Evolutionary conservation across 2,113 vertebrate genomes (phyloP), one percentile per base, ranked within the genome.

Genomic region (Motacilla tschutschensis): DNA sequence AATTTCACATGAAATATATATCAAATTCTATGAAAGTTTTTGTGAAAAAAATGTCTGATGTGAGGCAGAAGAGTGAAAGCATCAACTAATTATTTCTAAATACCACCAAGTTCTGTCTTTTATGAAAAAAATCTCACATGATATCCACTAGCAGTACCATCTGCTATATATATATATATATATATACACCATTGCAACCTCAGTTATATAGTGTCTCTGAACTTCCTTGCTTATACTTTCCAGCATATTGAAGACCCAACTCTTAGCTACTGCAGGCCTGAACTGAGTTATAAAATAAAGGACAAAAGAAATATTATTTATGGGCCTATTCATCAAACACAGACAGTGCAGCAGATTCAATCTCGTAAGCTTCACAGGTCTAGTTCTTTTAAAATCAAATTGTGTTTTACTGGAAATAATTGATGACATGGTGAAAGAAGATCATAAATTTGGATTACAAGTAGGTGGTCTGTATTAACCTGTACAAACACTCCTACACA

Each of bases 371-470:
- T 93, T 91, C 89, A 92, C 0, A 92, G 70, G 70, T 64, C 83
- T 81, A 90, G 85, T 85, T 96, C 90, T 92, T 96, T 96, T 96
- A 66, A 96, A 96, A 96, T 85, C 91, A 83, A 86, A 93, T 63
- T 84, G 76, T 90, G 87, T 91, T 95, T 95, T 95, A 91, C 59
- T 76, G 75, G 79, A 93, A 95, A 94, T 85, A 94, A 95, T 72
- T 95, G 83, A 93, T 65, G 88, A 77, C 69, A 90, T 1, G 41
- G 53, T 20, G 33, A 77, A 76, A 74, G 57, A 92, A 31, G 35
- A 94, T 63, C 28, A 90, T 92, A 94, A 91, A 96, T 93, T 81
- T 66, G 88, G 63, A 95, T 91, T 91, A 93, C 88, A 78, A 86
- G 91, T 64, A 94, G 80, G 91, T 79, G 80, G 86, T 75, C 70